Percentiles rank a stretch among this genome's conserved stretches.
These are phyloP conservation scores for Euborellia annulipes DNA, from an alignment of 1,140 invertebrate genomes.

Conservation along the genomic window DNA sequence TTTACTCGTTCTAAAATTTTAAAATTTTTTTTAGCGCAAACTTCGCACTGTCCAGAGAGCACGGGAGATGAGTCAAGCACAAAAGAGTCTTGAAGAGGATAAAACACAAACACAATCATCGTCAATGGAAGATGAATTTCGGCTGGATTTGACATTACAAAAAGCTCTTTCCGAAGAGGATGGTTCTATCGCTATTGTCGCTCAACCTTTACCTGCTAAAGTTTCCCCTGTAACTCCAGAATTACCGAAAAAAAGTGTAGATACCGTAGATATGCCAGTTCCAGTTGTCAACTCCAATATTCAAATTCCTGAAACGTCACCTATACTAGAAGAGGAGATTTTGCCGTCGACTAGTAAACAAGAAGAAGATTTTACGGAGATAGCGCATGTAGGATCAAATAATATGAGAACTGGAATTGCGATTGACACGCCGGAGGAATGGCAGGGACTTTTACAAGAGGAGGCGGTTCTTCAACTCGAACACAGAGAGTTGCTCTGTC, in stretches of 20 bases:
- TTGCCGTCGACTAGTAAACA: too few relatives aligned
- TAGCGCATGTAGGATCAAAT: too few relatives aligned
- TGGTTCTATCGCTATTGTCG: background rate
- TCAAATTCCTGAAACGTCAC: too few relatives aligned
- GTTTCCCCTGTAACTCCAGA: too few relatives aligned
- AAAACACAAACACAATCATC: conserved; percentile 4
- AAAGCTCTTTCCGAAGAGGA: conserved; percentile 11
- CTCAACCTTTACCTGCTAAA: background rate
- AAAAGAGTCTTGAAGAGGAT: conserved; percentile 18
- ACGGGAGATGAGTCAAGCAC: conserved; percentile 29
- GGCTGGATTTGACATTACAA: conserved; percentile 14
- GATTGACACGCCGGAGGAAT: conserved; percentile 6
- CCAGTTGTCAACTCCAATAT: too few relatives aligned
- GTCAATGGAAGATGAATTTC: conserved; percentile 12
- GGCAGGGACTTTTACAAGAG: conserved; percentile 12
- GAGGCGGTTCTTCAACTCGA: conserved; percentile 34
- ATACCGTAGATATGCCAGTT: too few relatives aligned
- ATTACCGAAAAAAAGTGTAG: too few relatives aligned
- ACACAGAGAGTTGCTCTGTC: conserved; percentile 45
- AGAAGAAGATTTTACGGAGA: too few relatives aligned
- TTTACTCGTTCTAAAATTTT: background rate
- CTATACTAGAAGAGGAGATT: too few relatives aligned
- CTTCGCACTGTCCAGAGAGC: conserved; percentile 51
- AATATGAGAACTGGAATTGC: too few relatives aligned
- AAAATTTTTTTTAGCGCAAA: conserved; percentile 44